These are phyloP conservation scores for Tortricodes alternella DNA, from an alignment of 2,888 invertebrate species.

Conservation along the genomic window DNA sequence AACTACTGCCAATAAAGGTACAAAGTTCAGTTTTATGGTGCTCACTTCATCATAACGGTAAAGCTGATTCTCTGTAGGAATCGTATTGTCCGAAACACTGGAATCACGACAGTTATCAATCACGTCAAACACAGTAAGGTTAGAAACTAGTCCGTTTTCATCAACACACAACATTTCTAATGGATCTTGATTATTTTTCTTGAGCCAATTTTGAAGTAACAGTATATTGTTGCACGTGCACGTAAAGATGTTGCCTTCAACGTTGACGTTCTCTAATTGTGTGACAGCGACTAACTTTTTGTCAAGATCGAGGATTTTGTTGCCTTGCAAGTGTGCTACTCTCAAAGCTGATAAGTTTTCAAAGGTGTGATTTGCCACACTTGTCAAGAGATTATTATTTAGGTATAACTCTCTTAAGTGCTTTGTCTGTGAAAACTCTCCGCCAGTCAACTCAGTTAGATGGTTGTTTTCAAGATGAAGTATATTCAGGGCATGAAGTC, in stretches of 20 bases:
- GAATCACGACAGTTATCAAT: conserved; percentile 77
- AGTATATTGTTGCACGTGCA: conserved; percentile 88
- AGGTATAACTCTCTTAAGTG: conserved; percentile 90
- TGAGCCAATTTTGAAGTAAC: conserved; percentile 86
- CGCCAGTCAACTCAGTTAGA: conserved; percentile 87
- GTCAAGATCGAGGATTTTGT: conserved; percentile 88
- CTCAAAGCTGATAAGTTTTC: conserved; percentile 87
- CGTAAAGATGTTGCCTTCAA: conserved; percentile 90
- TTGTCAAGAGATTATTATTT: conserved; percentile 89
- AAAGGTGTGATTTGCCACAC: conserved; percentile 89
- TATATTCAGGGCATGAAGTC: conserved; percentile 87
- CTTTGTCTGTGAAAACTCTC: conserved; percentile 90
- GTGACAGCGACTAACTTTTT: conserved; percentile 84
- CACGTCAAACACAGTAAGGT: conserved; percentile 73
- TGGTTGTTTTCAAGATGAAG: conserved; percentile 91
- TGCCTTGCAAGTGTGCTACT: conserved; percentile 88
- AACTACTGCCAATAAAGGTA: conserved; percentile 88
- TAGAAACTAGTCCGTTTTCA: conserved; percentile 69
- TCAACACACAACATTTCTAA: conserved; percentile 85
- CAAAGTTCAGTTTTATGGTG: conserved; percentile 85
- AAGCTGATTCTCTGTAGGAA: conserved; percentile 81
- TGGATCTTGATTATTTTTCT: conserved; percentile 84
- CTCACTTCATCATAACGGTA: conserved; percentile 86
- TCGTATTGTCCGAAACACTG: conserved; percentile 78
- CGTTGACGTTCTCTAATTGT: conserved; percentile 84